Percentiles rank a stretch among this genome's conserved stretches.
phyloP scores from a whole-genome alignment of 2,113 vertebrate species.

The Sphyrna mokarran region DNA sequence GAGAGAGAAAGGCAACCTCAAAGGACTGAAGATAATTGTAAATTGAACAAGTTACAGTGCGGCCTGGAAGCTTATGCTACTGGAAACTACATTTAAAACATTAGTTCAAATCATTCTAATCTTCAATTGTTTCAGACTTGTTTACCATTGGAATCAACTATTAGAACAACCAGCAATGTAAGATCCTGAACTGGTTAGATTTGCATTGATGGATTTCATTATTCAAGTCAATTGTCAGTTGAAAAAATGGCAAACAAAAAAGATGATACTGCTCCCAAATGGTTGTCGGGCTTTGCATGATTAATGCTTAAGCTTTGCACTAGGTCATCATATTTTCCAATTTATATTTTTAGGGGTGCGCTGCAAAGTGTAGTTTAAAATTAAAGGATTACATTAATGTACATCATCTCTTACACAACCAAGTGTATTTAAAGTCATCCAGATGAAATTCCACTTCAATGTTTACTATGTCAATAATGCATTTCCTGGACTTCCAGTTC shows the following conservation, averaged over 20 bases:
- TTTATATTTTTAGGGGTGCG: neutral
- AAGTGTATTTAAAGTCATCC: neutral
- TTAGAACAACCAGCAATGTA: neutral
- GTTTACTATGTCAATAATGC: neutral
- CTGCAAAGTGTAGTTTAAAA: too few relatives aligned
- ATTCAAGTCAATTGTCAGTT: neutral
- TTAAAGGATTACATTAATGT: neutral
- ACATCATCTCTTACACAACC: neutral
- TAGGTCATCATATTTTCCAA: neutral
- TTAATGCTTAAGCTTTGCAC: neutral
- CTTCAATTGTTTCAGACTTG: neutral
- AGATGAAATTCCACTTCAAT: neutral
- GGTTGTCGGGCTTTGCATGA: neutral
- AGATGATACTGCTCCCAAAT: neutral
- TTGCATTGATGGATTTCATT: too few relatives aligned
- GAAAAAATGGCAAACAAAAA: neutral
- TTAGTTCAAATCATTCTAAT: neutral
- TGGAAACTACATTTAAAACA: neutral
- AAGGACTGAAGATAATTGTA: neutral
- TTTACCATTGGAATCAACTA: neutral
- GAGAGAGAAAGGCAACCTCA: neutral
- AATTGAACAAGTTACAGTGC: neutral
- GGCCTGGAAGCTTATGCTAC: neutral
- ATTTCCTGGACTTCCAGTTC: neutral
- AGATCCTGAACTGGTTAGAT: too few relatives aligned